Base-by-base conservation (phyloP, 1,140 invertebrate species). In the Chironomus tepperi region DNA sequence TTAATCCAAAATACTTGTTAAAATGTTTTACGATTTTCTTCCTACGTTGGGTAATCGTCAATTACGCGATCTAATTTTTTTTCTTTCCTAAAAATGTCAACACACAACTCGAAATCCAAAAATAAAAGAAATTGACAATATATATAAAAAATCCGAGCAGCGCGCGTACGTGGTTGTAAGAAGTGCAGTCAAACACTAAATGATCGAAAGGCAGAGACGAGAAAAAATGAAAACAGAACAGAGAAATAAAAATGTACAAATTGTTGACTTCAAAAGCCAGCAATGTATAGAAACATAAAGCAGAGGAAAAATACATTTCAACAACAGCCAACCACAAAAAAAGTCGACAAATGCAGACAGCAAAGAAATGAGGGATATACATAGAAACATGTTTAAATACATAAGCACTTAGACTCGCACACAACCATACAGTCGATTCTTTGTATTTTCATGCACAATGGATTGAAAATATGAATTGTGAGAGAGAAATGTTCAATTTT, bases 281-380 rank as follows among this genome's bases (percentile, higher is more conserved):
- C 65, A 70, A 18, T 18, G 19, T 18, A 70, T 16, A 18, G 65
- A 19, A 70, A n/a, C 18, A 57, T n/a, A 57, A 57, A 57, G 47
- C 65, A 70, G 16, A 70, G 19, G 10, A 70, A 70, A 70, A 18
- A 70, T 10, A 70, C 65, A 70, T 70, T 70, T 70, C 65, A 70
- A 70, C 65, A 70, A 70, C 65, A 70, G 65, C 65, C 65, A 70
- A 70, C 65, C 65, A 70, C 65, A 70, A 70, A 70, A 70, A 70
- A 70, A 70, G 47, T 57, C 65, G 65, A 70, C 65, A 70, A 19
- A 70, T 21, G 19, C 18, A 70, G 47, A 57, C 47, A 57, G 47
- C 9, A 12, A n/a, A 57, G 47, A 57, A n/a, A 57, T 57, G 47
- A 57, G 43, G 15, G 15, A 47, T 9, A 47, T 9, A 47, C 9